These are phyloP conservation scores for Tribolium madens DNA, from an alignment of 1,140 invertebrate species.

Conservation along the genomic window DNA sequence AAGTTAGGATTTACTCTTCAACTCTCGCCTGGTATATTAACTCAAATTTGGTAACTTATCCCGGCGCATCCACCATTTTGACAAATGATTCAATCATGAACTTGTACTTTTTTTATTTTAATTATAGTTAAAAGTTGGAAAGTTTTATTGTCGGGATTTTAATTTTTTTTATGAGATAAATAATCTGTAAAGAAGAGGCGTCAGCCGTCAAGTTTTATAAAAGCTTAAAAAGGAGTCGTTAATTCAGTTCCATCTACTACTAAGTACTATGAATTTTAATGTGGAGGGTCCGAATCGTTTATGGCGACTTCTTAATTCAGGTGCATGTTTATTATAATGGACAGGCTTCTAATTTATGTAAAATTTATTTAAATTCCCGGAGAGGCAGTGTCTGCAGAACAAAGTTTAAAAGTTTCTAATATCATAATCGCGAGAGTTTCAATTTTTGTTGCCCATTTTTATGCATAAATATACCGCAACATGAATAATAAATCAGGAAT, in stretches of 20 bases:
- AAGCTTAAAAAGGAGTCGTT: slow-evolving; percentile 22
- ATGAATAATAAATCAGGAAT: slow-evolving; percentile 34
- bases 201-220: not conserved
- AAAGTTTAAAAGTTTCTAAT: slow-evolving; percentile 38
- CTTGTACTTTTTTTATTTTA: not conserved
- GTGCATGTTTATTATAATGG: slow-evolving; percentile 39
- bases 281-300: slow-evolving; percentile 7
- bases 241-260: slow-evolving; percentile 17
- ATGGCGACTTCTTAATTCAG: slow-evolving; percentile 37
- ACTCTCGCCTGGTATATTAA: not conserved
- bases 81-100: not conserved
- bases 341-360: slow-evolving; percentile 35
- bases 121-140: not conserved
- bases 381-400: slow-evolving; percentile 11
- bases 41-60: not conserved
- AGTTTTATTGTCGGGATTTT: not conserved
- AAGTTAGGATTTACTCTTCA: slow-evolving; percentile 20
- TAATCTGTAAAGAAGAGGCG: not conserved
- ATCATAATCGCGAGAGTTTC: slow-evolving; percentile 34
- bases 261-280: slow-evolving; percentile 38
- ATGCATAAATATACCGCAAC: slow-evolving; percentile 30
- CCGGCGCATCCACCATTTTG: slow-evolving; percentile 16
- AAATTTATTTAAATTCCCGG: slow-evolving; percentile 31
- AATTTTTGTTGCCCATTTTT: slow-evolving; percentile 33
- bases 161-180: not conserved